A percentile compares a stretch with the other conserved stretches of the same genome.
These are phyloP conservation scores for Cydia pomonella DNA, from an alignment of 1,140 invertebrate species.

Conservation along the genomic window DNA sequence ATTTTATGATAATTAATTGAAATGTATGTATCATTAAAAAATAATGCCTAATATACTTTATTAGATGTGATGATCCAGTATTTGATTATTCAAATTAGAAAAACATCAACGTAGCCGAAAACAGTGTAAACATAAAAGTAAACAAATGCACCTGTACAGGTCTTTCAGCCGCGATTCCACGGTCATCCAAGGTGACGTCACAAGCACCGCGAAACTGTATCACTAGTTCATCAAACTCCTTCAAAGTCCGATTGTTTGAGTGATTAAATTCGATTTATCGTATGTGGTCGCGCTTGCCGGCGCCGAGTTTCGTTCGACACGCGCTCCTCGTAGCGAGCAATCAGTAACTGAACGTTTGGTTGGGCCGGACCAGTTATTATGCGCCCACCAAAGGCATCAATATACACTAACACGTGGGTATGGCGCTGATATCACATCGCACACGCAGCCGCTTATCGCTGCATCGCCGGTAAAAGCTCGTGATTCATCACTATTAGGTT, in stretches of 20 bases:
- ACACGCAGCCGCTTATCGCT: constrained; percentile 69
- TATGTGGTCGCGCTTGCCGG: constrained; percentile 63
- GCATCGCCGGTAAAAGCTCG: constrained; percentile 73
- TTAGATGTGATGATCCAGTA: neutral
- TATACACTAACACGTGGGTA: constrained; percentile 74
- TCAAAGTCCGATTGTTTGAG: constrained; percentile 40
- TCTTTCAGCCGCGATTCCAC: constrained; percentile 56
- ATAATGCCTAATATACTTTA: neutral
- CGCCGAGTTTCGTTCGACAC: constrained; percentile 52
- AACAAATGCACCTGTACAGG: constrained; percentile 72
- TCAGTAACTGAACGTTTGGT: constrained; percentile 69
- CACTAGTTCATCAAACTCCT: constrained; percentile 45
- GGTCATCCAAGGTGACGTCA: constrained; percentile 54
- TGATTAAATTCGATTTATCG: constrained; percentile 55
- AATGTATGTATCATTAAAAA: neutral
- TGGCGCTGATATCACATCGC: constrained; percentile 56
- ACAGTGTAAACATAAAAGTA: constrained; percentile 42
- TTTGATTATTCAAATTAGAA: constrained; percentile 20
- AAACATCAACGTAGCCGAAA: constrained; percentile 18
- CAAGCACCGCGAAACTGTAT: constrained; percentile 57
- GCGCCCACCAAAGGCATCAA: constrained; percentile 72
- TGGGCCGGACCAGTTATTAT: constrained; percentile 73
- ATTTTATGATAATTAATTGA: neutral
- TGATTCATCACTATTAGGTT: constrained; percentile 75
- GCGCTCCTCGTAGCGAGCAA: constrained; percentile 66